A percentile compares a stretch with the other conserved stretches of the same genome.
phyloP scores from a whole-genome alignment of 2,797 vertebrate species.

The Buceros bicornis region DNA sequence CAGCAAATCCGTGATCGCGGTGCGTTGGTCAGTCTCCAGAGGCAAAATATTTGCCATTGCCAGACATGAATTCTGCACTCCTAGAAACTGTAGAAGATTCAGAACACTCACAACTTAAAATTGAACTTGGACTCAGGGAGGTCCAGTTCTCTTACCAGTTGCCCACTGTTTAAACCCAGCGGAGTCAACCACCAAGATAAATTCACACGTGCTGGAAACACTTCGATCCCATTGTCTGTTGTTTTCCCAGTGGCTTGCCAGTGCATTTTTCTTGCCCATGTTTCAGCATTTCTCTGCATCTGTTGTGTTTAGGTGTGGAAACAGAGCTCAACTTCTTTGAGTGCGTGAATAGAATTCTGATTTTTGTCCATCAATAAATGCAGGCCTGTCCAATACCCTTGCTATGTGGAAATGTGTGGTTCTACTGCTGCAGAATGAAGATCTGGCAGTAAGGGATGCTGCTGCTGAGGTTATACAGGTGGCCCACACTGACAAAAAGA shows the following conservation, averaged over 20 bases:
- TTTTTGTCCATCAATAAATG: neutral
- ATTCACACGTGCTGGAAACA: neutral
- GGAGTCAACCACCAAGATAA: neutral
- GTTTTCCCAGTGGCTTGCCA: neutral
- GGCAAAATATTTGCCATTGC: neutral
- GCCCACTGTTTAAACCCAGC: neutral
- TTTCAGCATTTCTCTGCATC: neutral
- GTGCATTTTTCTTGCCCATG: neutral
- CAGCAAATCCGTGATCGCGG: neutral
- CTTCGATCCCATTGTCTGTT: neutral
- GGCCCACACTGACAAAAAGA: conserved; percentile 72
- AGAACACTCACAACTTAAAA: fast-evolving
- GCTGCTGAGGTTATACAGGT: conserved; percentile 86
- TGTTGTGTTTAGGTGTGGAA: neutral
- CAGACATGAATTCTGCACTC: neutral
- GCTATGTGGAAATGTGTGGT: conserved; percentile 90
- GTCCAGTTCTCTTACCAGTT: neutral
- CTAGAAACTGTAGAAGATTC: neutral
- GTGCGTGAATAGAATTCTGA: neutral
- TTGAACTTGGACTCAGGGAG: neutral
- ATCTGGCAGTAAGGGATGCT: conserved; percentile 86
- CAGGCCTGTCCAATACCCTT: conserved; percentile 87
- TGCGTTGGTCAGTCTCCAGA: fast-evolving
- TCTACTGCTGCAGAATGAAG: conserved; percentile 92
- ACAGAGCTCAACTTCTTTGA: neutral